These are phyloP conservation scores for Argyrosomus regius DNA, from an alignment of 2,797 vertebrate genomes.

Conservation along the genomic window DNA sequence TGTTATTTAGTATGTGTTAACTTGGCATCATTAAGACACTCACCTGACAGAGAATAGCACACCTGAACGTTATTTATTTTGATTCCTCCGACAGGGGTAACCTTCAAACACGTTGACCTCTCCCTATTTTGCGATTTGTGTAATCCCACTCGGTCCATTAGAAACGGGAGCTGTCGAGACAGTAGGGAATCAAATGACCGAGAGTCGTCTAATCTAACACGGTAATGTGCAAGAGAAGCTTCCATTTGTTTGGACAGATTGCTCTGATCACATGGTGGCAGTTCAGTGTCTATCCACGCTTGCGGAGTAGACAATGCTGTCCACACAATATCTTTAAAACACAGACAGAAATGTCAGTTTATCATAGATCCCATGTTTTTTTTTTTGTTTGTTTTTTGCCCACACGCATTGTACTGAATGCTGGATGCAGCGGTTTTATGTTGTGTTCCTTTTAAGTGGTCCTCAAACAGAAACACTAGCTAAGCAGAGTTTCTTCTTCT, in stretches of 20 bases:
- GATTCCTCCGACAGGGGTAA: slow-evolving; percentile 81
- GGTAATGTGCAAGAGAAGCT: slow-evolving; percentile 60
- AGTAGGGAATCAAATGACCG: slow-evolving; percentile 74
- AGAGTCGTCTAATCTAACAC: slow-evolving; percentile 75
- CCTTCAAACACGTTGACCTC: slow-evolving; percentile 86
- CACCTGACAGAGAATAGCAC: slow-evolving; percentile 83
- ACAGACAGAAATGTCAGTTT: slow-evolving; percentile 58
- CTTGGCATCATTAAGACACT: slow-evolving; percentile 88
- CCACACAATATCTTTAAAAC: slow-evolving; percentile 59
- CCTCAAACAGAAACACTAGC: slow-evolving; percentile 20
- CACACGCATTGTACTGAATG: slow-evolving; percentile 12
- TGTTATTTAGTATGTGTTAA: slow-evolving; percentile 91
- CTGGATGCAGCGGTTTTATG: slow-evolving; percentile 33
- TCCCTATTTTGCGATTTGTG: slow-evolving; percentile 75
- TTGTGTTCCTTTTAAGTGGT: slow-evolving; percentile 42
- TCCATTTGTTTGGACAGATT: slow-evolving; percentile 80
- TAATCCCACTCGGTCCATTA: slow-evolving; percentile 74
- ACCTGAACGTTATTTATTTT: slow-evolving; percentile 87
- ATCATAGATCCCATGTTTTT: slow-evolving; percentile 45
- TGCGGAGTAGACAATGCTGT: slow-evolving; percentile 48
- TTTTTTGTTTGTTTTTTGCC: slow-evolving; percentile 29
- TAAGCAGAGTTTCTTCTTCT: slow-evolving; percentile 15
- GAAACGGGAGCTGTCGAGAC: slow-evolving; percentile 77
- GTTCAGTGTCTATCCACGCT: slow-evolving; percentile 49
- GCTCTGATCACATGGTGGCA: slow-evolving; percentile 72